Evolutionary conservation across 2,113 vertebrate species (phyloP), one percentile per base, ranked within the genome.

Genomic region (Triplophysa dalaica): DNA sequence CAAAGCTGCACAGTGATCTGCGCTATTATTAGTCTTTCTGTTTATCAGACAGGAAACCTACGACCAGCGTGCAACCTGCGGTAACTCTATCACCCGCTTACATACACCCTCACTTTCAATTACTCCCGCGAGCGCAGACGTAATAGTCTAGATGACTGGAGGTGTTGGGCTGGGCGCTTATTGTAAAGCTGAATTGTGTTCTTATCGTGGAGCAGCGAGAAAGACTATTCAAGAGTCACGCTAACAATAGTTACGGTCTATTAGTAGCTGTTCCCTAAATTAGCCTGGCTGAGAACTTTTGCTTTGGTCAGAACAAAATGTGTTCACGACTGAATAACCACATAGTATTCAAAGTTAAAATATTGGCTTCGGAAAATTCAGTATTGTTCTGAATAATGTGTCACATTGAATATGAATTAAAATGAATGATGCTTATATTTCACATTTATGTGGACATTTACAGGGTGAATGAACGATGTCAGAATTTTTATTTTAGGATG

Each of bases 31-130:
- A 78, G 76, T 12, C 3, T 68, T 81, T 81, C 65, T 84, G 81
- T 86, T 86, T 84, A 75, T 68, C 79, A 67, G 70, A 79, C 85
- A 86, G 83, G 84, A 86, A 86, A 84, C 70, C 69, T 48, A 56
- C 60, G 62, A 72, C 33, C 66, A 81, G 43, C 63, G 29, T 62
- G 76, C 60, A 72, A 63, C 75, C 69, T 70, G 29, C 50, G 38
- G 75, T 72, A 73, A 81, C 79, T 33, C 75, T 78, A 85, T 81
- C 82, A 77, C 70, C 13, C 22, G 16, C 41, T 73, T 24, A 41
- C 73, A 70, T 62, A 61, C 64, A 79, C 83, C 26, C 74, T 70
- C 70, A 38, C 76, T 29, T 65, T 65, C 70, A 80, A 67, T 80
- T 72, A 77, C 65, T 65, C 63, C 58, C 1, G 22, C 77, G 45